Evolutionary conservation across 2,113 vertebrate genomes (phyloP).

Genomic region (Carettochelys insculpta): DNA sequence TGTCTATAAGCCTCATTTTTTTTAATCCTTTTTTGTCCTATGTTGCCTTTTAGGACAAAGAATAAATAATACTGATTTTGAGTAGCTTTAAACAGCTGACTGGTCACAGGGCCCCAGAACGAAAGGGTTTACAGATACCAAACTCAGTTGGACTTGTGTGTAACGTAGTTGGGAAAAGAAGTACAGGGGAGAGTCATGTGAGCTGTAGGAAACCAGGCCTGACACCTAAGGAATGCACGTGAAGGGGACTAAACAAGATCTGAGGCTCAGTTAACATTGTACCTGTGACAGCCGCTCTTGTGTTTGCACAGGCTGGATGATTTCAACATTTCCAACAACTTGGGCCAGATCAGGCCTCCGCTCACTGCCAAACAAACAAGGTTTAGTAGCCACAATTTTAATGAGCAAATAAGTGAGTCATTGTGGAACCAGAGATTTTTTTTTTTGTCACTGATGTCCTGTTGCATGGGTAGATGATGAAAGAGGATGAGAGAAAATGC

Average conservation of each 20-base stretch:
- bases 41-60: background rate
- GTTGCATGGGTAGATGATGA: fast-evolving
- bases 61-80: background rate
- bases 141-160: background rate
- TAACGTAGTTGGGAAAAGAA: background rate
- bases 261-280: background rate
- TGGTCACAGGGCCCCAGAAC: background rate
- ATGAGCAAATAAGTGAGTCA: background rate
- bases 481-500: background rate
- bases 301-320: background rate
- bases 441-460: background rate
- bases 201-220: background rate
- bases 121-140: background rate
- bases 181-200: background rate
- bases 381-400: fast-evolving
- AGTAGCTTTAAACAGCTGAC: background rate
- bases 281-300: background rate
- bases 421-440: background rate
- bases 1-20: background rate
- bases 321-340: background rate
- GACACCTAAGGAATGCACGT: background rate
- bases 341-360: background rate
- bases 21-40: background rate
- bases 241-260: background rate
- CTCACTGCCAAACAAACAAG: background rate